These are phyloP conservation scores for Capitulum mitella DNA, from an alignment of 2,888 invertebrate genomes.

Conservation along the genomic window DNA sequence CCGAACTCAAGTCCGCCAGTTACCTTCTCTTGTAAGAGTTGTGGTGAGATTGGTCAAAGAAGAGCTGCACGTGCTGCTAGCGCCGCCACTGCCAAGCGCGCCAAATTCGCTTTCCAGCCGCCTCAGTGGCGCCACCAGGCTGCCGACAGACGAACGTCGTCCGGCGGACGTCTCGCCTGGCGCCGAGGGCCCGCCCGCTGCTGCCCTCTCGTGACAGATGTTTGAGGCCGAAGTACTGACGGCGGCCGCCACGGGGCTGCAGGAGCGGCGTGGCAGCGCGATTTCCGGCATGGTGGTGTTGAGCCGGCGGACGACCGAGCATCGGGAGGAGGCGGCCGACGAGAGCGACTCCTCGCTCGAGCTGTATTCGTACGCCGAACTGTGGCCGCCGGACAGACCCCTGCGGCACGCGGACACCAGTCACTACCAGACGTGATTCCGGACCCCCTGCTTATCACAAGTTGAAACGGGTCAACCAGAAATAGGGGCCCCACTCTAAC, in stretches of 20 bases:
- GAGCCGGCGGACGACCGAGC: neutral
- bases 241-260: neutral
- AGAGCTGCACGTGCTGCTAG: neutral
- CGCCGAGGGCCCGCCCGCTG: neutral
- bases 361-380: neutral
- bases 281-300: slow-evolving; percentile 20
- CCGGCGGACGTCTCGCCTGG: neutral
- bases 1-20: neutral
- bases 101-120: neutral
- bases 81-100: neutral
- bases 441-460: too few relatives aligned
- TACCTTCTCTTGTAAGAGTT: neutral
- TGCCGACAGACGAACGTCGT: neutral
- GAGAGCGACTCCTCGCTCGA: neutral
- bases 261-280: neutral
- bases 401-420: too few relatives aligned
- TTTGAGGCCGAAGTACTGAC: neutral
- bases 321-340: neutral
- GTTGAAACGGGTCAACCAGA: too few relatives aligned
- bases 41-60: neutral
- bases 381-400: neutral
- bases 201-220: neutral
- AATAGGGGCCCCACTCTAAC: too few relatives aligned
- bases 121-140: neutral
- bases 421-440: too few relatives aligned